phyloP scores from a whole-genome alignment of 2,113 vertebrate species.

The Gavia stellata region DNA sequence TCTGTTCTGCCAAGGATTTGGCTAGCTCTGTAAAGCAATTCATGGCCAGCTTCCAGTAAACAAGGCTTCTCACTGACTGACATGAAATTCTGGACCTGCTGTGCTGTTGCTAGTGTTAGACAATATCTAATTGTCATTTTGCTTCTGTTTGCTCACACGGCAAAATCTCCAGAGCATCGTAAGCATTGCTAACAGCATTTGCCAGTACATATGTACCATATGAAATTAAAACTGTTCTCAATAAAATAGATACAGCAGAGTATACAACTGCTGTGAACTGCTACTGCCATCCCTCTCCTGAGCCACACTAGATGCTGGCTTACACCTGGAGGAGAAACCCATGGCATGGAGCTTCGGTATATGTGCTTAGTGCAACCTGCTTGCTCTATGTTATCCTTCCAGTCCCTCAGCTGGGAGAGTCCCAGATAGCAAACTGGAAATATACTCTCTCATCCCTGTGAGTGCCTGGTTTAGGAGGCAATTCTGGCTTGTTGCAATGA shows the following conservation, averaged over 20 bases:
- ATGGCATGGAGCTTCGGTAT: background rate
- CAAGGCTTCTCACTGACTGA: slow-evolving; percentile 42
- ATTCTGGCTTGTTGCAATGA: background rate
- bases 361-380: background rate
- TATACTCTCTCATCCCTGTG: background rate
- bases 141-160: slow-evolving; percentile 1
- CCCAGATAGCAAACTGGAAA: background rate
- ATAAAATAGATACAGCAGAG: background rate
- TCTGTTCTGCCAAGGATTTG: slow-evolving; percentile 38
- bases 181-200: slow-evolving; percentile 1
- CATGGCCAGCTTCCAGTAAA: slow-evolving; percentile 33
- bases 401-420: background rate
- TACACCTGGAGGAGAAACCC: background rate
- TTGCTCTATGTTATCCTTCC: background rate
- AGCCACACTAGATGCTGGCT: background rate
- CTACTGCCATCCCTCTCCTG: background rate
- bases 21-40: background rate
- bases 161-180: background rate
- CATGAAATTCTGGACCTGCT: slow-evolving; percentile 35
- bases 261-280: background rate
- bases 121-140: slow-evolving; percentile 53
- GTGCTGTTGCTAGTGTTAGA: slow-evolving; percentile 7
- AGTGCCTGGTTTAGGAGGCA: background rate
- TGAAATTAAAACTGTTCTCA: slow-evolving; percentile 5
- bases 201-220: background rate